A percentile compares a stretch with the other conserved stretches of the same genome.
Evolutionary conservation across 2,888 invertebrate species (phyloP).

Genomic region (Tetheella fluctuosa): DNA sequence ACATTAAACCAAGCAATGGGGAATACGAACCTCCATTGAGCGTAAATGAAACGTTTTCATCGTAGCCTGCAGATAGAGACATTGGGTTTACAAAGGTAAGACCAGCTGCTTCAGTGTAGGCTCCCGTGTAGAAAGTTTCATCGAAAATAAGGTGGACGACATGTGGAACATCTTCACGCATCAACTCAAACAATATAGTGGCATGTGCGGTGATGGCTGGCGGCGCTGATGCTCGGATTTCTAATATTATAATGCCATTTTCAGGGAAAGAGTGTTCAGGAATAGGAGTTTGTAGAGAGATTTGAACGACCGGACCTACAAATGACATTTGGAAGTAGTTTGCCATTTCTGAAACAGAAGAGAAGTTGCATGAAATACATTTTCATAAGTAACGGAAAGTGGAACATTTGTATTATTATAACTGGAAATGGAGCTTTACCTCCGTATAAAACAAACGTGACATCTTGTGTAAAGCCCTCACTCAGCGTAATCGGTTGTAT

Average conservation of each 20-base stretch:
- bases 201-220: constrained; percentile 36
- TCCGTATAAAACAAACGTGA: constrained; percentile 35
- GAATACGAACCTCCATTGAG: constrained; percentile 38
- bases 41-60: constrained; percentile 31
- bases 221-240: constrained; percentile 39
- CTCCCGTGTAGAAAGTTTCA: constrained; percentile 41
- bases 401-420: neutral
- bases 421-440: constrained; percentile 26
- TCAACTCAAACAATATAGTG: constrained; percentile 38
- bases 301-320: constrained; percentile 19
- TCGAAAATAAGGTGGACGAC: constrained; percentile 32
- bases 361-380: neutral
- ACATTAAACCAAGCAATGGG: neutral
- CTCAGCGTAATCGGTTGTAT: constrained; percentile 25
- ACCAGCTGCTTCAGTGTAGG: constrained; percentile 26
- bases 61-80: constrained; percentile 31
- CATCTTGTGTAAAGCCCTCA: constrained; percentile 26
- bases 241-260: constrained; percentile 38
- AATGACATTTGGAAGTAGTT: constrained; percentile 21
- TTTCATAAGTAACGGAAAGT: neutral
- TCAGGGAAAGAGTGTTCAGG: constrained; percentile 38
- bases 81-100: constrained; percentile 30
- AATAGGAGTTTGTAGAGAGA: constrained; percentile 29
- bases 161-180: constrained; percentile 15
- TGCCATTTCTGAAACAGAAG: constrained; percentile 22